Evolutionary conservation across 2,888 invertebrate species (phyloP).

Genomic region (Lathronympha strigana): DNA sequence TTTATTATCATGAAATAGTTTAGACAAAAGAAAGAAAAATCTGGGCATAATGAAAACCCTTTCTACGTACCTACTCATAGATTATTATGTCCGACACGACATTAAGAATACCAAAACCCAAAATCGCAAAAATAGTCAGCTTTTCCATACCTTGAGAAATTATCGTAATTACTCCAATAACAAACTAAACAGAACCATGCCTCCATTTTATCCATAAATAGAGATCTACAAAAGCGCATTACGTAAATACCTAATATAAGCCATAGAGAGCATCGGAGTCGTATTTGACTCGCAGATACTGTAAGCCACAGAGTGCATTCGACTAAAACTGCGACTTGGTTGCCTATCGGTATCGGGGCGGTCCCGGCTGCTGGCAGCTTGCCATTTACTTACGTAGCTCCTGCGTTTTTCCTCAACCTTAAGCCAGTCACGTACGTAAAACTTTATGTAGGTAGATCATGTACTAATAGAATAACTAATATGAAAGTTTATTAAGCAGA

Average conservation of each 20-base stretch:
- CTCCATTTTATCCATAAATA: too few species aligned
- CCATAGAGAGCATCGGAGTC: conserved; percentile 10
- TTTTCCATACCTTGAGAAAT: too few species aligned
- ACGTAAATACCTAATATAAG: background rate
- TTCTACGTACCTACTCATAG: too few species aligned
- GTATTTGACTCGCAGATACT: background rate
- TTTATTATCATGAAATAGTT: too few species aligned
- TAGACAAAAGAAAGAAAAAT: too few species aligned
- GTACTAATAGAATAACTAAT: conserved; percentile 34
- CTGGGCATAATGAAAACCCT: too few species aligned
- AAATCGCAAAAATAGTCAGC: too few species aligned
- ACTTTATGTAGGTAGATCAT: conserved; percentile 52
- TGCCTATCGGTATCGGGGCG: conserved; percentile 18
- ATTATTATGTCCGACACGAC: too few species aligned
- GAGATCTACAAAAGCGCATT: background rate
- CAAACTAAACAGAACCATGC: too few species aligned
- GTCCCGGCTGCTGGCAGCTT: conserved; percentile 39
- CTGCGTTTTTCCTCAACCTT: conserved; percentile 27
- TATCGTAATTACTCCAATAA: too few species aligned
- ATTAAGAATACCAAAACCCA: too few species aligned
- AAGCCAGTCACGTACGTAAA: conserved; percentile 55
- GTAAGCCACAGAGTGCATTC: conserved; percentile 14
- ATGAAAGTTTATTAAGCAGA: too few species aligned
- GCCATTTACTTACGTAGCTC: conserved; percentile 42
- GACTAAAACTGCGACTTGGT: conserved; percentile 35